These are phyloP conservation scores for Anoura caudifer DNA, from an alignment of 2,113 vertebrate genomes.

Conservation along the genomic window DNA sequence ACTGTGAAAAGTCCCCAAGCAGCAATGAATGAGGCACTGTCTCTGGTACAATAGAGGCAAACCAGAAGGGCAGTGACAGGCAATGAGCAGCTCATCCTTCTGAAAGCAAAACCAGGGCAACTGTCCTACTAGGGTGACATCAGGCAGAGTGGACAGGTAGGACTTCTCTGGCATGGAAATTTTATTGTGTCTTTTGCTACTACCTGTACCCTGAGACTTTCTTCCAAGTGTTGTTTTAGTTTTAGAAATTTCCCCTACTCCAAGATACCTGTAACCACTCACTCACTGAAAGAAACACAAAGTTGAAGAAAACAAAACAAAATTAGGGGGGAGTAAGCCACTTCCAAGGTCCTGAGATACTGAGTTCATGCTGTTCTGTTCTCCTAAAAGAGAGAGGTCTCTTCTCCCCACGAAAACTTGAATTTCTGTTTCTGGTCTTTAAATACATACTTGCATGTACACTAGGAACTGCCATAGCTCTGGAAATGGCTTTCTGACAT, in stretches of 20 bases:
- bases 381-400: neutral
- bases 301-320: neutral
- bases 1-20: neutral
- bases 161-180: neutral
- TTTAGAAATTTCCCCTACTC: neutral
- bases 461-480: neutral
- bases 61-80: neutral
- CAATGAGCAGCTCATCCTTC: neutral
- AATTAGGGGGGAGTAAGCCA: neutral
- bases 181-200: neutral
- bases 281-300: neutral
- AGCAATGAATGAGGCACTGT: neutral
- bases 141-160: neutral
- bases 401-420: neutral
- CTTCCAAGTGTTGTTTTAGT: neutral
- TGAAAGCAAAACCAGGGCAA: neutral
- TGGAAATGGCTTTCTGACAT: conserved; percentile 11
- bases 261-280: neutral
- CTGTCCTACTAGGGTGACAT: neutral
- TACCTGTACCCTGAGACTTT: neutral
- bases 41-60: neutral
- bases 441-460: neutral
- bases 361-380: neutral
- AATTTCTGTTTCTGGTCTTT: neutral
- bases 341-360: neutral